Base-by-base conservation (phyloP, 2,113 vertebrate genomes). In the Xiphorhynchus elegans region DNA sequence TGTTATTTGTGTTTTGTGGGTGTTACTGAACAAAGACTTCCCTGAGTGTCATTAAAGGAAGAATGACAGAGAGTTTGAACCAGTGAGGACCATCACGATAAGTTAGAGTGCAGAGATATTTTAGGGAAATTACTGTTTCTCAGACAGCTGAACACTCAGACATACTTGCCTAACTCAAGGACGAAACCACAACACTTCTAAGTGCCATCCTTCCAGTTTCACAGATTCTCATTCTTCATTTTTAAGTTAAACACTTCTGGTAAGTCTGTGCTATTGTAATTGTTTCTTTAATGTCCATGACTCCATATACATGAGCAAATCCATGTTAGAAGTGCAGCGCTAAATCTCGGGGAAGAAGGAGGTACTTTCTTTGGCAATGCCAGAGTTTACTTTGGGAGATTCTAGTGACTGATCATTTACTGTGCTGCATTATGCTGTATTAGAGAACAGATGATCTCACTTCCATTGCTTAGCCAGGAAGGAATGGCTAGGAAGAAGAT, bases 1-100 rank as follows among this genome's bases (percentile, higher is more conserved):
- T 77, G 40, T 69, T 95, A 93, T 90, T 94, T 95, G 50, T 90
- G 62, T 87, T 92, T 94, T 93, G 82, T 85, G 93, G 92, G 82
- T 94, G 89, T 90, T 93, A 33, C 75, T 92, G 90, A 92, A 95
- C 76, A 94, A 94, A 81, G 69, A 58, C 73, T 96, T 93, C 40
- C 53, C 50, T 78, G 56, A 73, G 66, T 84, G 68, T 62, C 84
- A 50, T 84, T 87, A 90, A 52, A 62, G 53, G 76, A 53, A 84
- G 80, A 84, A 60, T 67, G 68, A 83, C 68, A 86, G 58, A 86
- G 58, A 68, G 46, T 79, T 92, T 4, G 26, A 94, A 72, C 18
- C 26, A 72, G 35, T 68, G 67, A 92, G 76, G 80, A 60, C 68
- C 56, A 53, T 81, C 60, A 60, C 2, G 3, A 13, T 86, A 63